Evolutionary conservation across 1,140 invertebrate species (phyloP), one percentile per base, ranked within the genome.

Genomic region (Euura saliciscinereae): DNA sequence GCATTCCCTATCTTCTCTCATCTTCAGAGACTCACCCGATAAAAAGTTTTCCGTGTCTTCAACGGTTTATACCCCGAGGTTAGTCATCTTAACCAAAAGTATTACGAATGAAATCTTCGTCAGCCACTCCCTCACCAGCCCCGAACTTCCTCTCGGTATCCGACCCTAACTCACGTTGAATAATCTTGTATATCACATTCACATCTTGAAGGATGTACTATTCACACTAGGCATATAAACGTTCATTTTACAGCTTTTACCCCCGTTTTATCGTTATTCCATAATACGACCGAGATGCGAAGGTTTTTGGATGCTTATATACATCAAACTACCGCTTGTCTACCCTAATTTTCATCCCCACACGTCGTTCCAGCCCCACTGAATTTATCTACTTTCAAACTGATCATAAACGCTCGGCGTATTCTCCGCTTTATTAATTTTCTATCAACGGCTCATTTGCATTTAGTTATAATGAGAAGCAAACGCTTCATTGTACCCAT

Each of bases 171-270:
- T 59, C 51, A 59, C 13, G 51, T 5, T 8, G 13, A 59, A 4
- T 11, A 8, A 5, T 6, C 51, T 8, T n/a, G 5, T 59, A 11
- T 4, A 4, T 59, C 51, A 3, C 51, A 3, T 3, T n/a, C 51
- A 28, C 28, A 28, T 28, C 28, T 28, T 28, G 28, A 28, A 28
- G 43, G 28, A 67, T 42, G n/a, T 45, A 78, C 77, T 76, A 76
- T 78, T 76, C 70, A 6, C 13, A 42, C 72, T 68, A 7, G 59
- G 28, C 28, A 13, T 46, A 72, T 6, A 69, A 70, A 78, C 73
- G 72, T 28, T 28, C 28, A 28, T 28, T 28, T 28, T 28, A 28
- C 28, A 28, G 28, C 28, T 28, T 28, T 28, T 28, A 28, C 28
- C 1, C 28, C 51, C 6, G 51, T 59, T 59, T 59, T 59, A 59